Evolutionary conservation across 2,888 invertebrate genomes (phyloP).

Genomic region (Philereme transversata): DNA sequence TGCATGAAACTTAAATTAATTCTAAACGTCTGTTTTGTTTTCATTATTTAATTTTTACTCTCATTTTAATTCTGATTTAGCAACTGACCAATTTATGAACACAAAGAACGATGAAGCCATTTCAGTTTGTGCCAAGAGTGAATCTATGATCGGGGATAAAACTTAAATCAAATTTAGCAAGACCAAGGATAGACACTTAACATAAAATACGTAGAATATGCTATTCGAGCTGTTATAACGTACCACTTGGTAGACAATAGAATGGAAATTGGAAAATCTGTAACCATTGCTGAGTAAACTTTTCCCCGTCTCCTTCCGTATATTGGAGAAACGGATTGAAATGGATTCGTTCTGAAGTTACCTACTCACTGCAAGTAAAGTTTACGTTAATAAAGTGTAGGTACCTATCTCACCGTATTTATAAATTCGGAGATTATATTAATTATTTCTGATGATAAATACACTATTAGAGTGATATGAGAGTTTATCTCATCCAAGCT

Average conservation of each 20-base stretch:
- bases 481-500: too few relatives aligned
- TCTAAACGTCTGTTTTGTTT: background rate
- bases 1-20: background rate
- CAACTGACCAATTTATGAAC: background rate
- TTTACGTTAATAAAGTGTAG: too few relatives aligned
- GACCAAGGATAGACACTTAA: constrained; percentile 16
- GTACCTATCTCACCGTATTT: too few relatives aligned
- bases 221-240: constrained; percentile 23
- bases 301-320: constrained; percentile 18
- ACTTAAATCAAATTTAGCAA: constrained; percentile 12
- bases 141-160: constrained; percentile 12
- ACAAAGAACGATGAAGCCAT: background rate
- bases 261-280: constrained; percentile 30
- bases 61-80: too few relatives aligned
- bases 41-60: background rate
- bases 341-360: constrained; percentile 11
- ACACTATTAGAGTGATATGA: too few relatives aligned
- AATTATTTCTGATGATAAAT: too few relatives aligned
- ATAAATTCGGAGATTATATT: too few relatives aligned
- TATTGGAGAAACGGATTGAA: constrained; percentile 23
- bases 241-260: constrained; percentile 25
- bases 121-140: constrained; percentile 1
- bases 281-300: constrained; percentile 30
- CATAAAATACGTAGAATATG: constrained; percentile 22
- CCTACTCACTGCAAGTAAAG: background rate